Evolutionary conservation across 2,888 invertebrate species (phyloP).

Genomic region (Lithosia quadra): DNA sequence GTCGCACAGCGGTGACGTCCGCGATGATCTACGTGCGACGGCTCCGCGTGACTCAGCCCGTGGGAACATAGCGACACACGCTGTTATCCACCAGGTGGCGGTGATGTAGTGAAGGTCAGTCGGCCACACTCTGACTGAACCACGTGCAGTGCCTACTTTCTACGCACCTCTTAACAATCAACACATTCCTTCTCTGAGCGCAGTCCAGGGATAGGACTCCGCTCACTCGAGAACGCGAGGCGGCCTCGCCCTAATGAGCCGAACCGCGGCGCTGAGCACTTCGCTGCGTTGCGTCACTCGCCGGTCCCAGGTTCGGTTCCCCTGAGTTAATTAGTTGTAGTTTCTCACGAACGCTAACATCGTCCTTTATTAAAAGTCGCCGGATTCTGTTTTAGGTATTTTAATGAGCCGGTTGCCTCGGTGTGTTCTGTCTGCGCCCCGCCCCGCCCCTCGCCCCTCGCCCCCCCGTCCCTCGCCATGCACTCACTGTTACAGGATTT

Average conservation of each 20-base stretch:
- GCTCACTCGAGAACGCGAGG: no score
- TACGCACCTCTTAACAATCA: no score
- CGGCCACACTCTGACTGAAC: no score
- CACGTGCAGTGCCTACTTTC: no score
- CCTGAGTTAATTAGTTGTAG: slow-evolving; percentile 67
- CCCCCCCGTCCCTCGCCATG: slow-evolving; percentile 15
- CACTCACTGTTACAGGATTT: slow-evolving; percentile 49
- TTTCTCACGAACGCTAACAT: slow-evolving; percentile 71
- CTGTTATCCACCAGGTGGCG: neutral
- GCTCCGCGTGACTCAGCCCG: neutral
- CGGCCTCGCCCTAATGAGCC: neutral
- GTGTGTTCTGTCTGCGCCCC: slow-evolving; percentile 26
- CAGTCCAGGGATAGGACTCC: no score
- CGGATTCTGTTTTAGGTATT: slow-evolving; percentile 73
- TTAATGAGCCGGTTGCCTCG: slow-evolving; percentile 71
- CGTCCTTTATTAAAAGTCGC: slow-evolving; percentile 61
- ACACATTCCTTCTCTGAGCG: no score
- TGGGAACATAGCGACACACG: neutral
- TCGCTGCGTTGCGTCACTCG: neutral
- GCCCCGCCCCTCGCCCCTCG: slow-evolving; percentile 3
- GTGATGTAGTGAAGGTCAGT: neutral
- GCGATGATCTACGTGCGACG: no score
- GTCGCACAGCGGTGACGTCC: neutral
- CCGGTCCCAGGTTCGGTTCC: slow-evolving; percentile 20
- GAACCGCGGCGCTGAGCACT: neutral